phyloP scores from a whole-genome alignment of 2,113 vertebrate genomes.

The Bubo blakistoni region DNA sequence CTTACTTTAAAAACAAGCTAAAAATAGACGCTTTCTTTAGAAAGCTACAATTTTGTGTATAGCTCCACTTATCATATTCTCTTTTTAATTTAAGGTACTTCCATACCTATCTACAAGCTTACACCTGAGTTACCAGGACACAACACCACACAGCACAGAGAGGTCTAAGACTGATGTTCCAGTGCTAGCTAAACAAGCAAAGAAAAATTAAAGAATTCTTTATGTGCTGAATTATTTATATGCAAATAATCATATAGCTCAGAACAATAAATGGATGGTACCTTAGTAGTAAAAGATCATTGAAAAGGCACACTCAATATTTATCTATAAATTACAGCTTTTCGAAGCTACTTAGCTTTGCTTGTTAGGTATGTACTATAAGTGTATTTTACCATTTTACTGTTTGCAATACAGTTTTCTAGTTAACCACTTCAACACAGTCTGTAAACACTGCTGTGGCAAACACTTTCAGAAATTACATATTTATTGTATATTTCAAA shows the following conservation, averaged over 20 bases:
- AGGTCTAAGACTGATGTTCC: neutral
- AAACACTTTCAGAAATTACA: conserved; percentile 4
- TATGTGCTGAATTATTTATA: neutral
- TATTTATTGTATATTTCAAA: conserved; percentile 9
- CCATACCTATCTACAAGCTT: neutral
- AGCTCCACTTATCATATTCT: neutral
- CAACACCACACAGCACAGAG: neutral
- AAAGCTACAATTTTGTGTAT: neutral
- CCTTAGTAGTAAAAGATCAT: neutral
- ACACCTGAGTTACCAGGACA: neutral
- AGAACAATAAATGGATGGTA: neutral
- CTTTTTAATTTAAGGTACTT: neutral
- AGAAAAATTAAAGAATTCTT: neutral
- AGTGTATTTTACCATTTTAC: neutral
- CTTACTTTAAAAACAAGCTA: neutral
- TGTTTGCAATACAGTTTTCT: conserved; percentile 12
- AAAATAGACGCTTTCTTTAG: neutral
- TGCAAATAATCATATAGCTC: neutral
- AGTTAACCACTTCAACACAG: neutral
- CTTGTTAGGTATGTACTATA: neutral
- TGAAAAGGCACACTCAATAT: neutral
- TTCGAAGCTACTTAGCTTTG: neutral
- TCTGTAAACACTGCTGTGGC: neutral
- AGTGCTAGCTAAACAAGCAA: neutral
- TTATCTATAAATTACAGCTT: neutral